phyloP scores from a whole-genome alignment of 1,140 invertebrate genomes.

The Latrodectus geometricus region DNA sequence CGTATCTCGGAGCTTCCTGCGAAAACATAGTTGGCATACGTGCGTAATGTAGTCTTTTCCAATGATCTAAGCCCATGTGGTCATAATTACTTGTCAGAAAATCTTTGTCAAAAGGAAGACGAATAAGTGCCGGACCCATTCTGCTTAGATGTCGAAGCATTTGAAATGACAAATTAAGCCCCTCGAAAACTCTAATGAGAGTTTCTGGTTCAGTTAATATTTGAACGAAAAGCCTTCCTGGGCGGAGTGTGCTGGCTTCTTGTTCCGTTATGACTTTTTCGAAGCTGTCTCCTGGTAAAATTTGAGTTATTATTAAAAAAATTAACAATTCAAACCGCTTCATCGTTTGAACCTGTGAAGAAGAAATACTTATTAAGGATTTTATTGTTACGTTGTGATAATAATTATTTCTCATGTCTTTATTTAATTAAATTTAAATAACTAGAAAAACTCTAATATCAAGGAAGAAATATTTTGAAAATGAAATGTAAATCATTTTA shows the following conservation, averaged over 20 bases:
- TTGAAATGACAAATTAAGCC: conserved; percentile 46
- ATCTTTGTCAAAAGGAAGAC: conserved; percentile 33
- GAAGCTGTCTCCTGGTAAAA: conserved; percentile 4
- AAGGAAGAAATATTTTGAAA: too few species aligned
- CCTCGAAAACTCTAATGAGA: conserved; percentile 48
- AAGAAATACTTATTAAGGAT: too few species aligned
- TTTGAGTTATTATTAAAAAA: background rate
- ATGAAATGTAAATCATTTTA: too few species aligned
- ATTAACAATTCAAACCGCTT: too few species aligned
- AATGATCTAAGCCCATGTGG: conserved; percentile 9
- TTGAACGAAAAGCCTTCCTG: conserved; percentile 31
- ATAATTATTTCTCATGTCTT: too few species aligned
- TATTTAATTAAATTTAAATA: too few species aligned
- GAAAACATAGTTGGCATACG: conserved; percentile 45
- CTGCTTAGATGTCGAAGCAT: conserved; percentile 39
- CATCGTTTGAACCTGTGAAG: too few species aligned
- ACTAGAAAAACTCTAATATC: too few species aligned
- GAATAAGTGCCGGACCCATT: conserved; percentile 32
- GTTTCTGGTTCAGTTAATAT: conserved; percentile 51
- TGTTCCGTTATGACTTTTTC: conserved; percentile 30
- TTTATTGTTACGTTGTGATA: too few species aligned
- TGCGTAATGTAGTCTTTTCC: conserved; percentile 40
- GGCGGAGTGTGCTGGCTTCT: conserved; percentile 4
- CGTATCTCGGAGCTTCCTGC: conserved; percentile 50
- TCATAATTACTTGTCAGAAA: conserved; percentile 18